phyloP scores from a whole-genome alignment of 2,113 vertebrate species.

The Lophius piscatorius region DNA sequence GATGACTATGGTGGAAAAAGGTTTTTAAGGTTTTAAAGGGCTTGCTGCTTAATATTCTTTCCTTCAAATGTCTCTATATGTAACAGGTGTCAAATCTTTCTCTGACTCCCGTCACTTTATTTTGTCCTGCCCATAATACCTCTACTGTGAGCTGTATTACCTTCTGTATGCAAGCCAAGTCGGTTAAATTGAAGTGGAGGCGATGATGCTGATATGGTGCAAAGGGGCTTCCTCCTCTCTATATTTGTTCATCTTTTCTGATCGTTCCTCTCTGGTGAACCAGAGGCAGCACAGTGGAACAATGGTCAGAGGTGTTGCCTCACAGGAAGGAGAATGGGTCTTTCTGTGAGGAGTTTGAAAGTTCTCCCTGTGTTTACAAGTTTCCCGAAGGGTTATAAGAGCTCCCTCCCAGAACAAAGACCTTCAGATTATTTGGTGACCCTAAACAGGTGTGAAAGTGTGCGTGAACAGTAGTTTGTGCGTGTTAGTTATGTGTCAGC shows the following conservation, averaged over 20 bases:
- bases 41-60: not conserved
- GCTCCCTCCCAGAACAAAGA: no score
- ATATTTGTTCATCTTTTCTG: not conserved
- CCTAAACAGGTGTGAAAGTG: no score
- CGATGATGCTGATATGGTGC: slow-evolving; percentile 39
- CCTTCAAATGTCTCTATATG: slow-evolving; percentile 25
- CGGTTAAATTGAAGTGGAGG: slow-evolving; percentile 21
- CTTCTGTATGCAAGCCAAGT: slow-evolving; percentile 4
- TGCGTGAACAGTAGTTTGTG: no score
- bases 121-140: not conserved
- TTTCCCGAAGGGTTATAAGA: no score
- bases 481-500: no score
- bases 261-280: slow-evolving; percentile 41
- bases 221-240: not conserved
- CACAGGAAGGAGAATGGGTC: no score
- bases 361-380: no score
- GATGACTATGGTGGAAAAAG: no score
- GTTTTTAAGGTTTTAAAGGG: no score
- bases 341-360: no score
- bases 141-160: slow-evolving; percentile 6
- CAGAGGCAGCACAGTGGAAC: not conserved
- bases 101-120: slow-evolving; percentile 16
- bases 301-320: no score
- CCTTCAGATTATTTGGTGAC: no score
- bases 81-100: slow-evolving; percentile 7